Conservation (phyloP, 2,888 invertebrate species). For the Tetanocera ferruginea region DNA sequence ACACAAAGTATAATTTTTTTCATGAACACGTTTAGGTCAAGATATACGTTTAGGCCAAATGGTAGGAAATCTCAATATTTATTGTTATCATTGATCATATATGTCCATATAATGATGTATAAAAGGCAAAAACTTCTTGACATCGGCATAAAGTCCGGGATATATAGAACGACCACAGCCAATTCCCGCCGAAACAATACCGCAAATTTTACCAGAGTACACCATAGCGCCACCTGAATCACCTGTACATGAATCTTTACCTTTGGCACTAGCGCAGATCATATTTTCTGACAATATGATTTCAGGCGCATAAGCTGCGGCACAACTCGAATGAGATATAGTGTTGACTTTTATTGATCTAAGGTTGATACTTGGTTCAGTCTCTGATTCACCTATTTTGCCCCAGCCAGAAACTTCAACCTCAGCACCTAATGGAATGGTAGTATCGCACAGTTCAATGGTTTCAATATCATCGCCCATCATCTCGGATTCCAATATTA, state of each 20-base stretch:
- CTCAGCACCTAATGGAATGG: slow-evolving; percentile 48
- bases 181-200: slow-evolving; percentile 76
- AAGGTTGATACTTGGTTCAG: slow-evolving; percentile 55
- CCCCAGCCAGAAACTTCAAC: slow-evolving; percentile 62
- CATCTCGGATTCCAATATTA: slow-evolving; percentile 53
- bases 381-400: slow-evolving; percentile 50
- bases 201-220: slow-evolving; percentile 69
- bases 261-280: slow-evolving; percentile 59
- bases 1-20: too few relatives aligned
- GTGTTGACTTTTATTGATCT: slow-evolving; percentile 57
- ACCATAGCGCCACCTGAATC: slow-evolving; percentile 67
- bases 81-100: too few relatives aligned
- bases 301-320: slow-evolving; percentile 51
- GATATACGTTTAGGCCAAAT: too few relatives aligned
- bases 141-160: slow-evolving; percentile 62
- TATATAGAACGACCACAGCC: slow-evolving; percentile 59
- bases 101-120: too few relatives aligned
- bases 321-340: slow-evolving; percentile 49
- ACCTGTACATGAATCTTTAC: slow-evolving; percentile 63
- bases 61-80: too few relatives aligned
- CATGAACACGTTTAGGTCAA: too few relatives aligned
- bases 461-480: slow-evolving; percentile 48
- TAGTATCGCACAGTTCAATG: slow-evolving; percentile 48
- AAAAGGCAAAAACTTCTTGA: slow-evolving; percentile 21
- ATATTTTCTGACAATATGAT: slow-evolving; percentile 55